phyloP scores from a whole-genome alignment of 2,888 invertebrate species.

The Melieria picta region DNA sequence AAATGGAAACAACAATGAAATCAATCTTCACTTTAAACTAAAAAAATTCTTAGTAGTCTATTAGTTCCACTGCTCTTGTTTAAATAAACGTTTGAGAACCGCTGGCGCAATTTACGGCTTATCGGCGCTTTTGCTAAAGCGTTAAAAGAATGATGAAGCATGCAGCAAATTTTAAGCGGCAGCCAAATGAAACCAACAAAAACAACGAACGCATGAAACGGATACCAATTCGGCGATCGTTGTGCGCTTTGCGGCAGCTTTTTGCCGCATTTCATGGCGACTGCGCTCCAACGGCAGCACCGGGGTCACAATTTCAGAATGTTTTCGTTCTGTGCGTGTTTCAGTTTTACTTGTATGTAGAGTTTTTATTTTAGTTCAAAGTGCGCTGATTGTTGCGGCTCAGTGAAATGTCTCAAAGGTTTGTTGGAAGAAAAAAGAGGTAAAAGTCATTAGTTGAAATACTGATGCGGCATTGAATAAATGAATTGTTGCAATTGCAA shows the following conservation, averaged over 20 bases:
- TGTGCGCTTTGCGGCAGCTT: neutral
- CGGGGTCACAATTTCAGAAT: neutral
- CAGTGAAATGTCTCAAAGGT: constrained; percentile 26
- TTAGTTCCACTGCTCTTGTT: too few species aligned
- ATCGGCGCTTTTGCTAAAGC: constrained; percentile 41
- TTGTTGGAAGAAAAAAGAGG: neutral
- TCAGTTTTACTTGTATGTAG: neutral
- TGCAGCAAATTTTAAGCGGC: constrained; percentile 45
- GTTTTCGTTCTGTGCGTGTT: too few species aligned
- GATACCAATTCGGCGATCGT: neutral
- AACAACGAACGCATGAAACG: neutral
- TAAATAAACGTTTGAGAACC: too few species aligned
- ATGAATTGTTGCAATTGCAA: too few species aligned
- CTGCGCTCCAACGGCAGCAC: neutral
- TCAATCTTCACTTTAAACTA: too few species aligned
- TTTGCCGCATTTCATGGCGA: neutral
- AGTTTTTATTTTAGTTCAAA: neutral
- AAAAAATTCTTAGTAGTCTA: too few species aligned
- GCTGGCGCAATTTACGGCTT: constrained; percentile 42
- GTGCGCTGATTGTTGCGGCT: constrained; percentile 37
- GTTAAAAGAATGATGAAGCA: constrained; percentile 49
- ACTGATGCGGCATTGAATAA: too few species aligned
- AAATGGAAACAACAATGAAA: too few species aligned
- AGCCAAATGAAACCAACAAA: constrained; percentile 38
- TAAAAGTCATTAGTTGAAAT: too few species aligned